A percentile compares a stretch with the other conserved stretches of the same genome.
Evolutionary conservation across 2,113 vertebrate species (phyloP).

Genomic region (Stictonetta naevosa): DNA sequence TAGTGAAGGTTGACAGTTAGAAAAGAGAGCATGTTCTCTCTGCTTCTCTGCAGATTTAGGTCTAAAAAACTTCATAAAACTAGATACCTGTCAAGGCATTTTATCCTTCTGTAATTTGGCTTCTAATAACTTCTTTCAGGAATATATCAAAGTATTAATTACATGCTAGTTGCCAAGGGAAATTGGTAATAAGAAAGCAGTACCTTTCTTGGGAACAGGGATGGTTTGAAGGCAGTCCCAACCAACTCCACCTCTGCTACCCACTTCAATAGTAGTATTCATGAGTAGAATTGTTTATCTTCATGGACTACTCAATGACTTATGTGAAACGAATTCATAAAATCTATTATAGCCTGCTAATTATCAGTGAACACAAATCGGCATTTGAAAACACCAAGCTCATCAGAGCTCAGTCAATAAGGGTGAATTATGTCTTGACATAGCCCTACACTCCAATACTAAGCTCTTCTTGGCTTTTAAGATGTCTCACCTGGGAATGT

Average conservation of each 20-base stretch:
- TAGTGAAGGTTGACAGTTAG: conserved; percentile 64
- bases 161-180: not conserved
- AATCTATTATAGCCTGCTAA: not conserved
- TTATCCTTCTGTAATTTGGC: conserved; percentile 1
- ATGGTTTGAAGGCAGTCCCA: not conserved
- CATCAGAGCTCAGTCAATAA: not conserved
- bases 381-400: not conserved
- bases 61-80: conserved; percentile 22
- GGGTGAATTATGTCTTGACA: not conserved
- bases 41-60: not conserved
- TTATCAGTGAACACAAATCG: not conserved
- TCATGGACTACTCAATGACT: not conserved
- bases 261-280: not conserved
- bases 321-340: not conserved
- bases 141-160: not conserved
- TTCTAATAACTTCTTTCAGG: not conserved
- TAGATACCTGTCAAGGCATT: not conserved
- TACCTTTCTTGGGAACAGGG: not conserved
- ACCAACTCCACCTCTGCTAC: not conserved
- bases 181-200: not conserved
- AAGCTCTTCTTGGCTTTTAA: not conserved
- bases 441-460: not conserved
- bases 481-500: not conserved
- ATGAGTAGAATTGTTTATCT: not conserved
- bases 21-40: conserved; percentile 46